Evolutionary conservation across 2,797 vertebrate genomes (phyloP), one percentile per base, ranked within the genome.

Genomic region (Neomorphus geoffroyi): DNA sequence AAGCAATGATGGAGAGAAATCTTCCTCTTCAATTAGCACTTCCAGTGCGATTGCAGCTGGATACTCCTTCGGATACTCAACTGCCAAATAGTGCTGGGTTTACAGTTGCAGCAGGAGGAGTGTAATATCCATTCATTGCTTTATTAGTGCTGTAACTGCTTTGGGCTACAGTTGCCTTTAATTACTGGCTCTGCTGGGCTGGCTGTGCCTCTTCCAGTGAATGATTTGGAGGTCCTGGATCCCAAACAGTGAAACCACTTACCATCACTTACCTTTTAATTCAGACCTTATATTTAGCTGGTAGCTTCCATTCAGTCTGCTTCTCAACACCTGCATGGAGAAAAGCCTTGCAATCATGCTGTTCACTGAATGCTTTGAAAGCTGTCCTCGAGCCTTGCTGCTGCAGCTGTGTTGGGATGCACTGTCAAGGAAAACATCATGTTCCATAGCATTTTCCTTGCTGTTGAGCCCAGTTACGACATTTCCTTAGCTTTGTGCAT

Each of bases 111-210:
- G 62, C 51, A 41, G 62, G 35, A 46, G 58, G 54, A 80, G 32
- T 6, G 14, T 71, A 73, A 88, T 80, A 65, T 78, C 65, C 81
- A 32, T 74, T 86, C 33, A 37, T 41, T 48, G 41, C 53, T 89
- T 83, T 70, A 75, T 92, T 93, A 89, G 61, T 32, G 43, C 56
- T 64, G 23, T 32, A 64, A 53, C 51, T 87, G 45, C 66, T 82
- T 62, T 48, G 64, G 69, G 65, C 81, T 73, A 10, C 33, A 64
- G 56, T 85, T 94, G 51, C 74, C 53, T 87, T 92, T 95, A 90
- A 93, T 88, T 92, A 62, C 78, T 35, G 71, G 27, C 81, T 93
- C 78, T 86, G 74, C 56, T 73, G 83, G 54, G 67, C 80, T 71
- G 58, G 32, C 21, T 66, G 30, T 79, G 46, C 43, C 30, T 93